Evolutionary conservation across 2,113 vertebrate species (phyloP).

Genomic region (Pholis gunnellus): DNA sequence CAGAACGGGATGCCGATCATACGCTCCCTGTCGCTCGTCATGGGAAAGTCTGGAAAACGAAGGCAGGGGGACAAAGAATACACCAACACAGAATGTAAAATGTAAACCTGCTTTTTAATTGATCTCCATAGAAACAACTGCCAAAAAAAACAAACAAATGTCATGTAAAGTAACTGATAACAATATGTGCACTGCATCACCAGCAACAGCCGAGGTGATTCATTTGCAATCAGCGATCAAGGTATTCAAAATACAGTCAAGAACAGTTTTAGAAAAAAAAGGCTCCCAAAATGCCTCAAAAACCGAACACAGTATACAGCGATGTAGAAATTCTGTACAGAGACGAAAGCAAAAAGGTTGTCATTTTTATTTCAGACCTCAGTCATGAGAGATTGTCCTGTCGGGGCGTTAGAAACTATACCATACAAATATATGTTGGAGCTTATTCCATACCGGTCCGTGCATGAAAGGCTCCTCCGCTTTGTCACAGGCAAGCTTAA

Average conservation of each 20-base stretch:
- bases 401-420: background rate
- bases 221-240: constrained; percentile 42
- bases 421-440: background rate
- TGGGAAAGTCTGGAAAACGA: background rate
- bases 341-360: constrained; percentile 69
- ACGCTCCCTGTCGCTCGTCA: background rate
- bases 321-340: constrained; percentile 50
- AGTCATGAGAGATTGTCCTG: background rate
- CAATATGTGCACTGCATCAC: constrained; percentile 79
- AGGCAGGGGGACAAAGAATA: background rate
- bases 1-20: background rate
- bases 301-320: constrained; percentile 86
- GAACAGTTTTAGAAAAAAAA: constrained; percentile 92
- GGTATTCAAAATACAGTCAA: constrained; percentile 86
- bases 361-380: background rate
- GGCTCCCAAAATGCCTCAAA: constrained; percentile 86
- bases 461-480: background rate
- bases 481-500: background rate
- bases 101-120: constrained; percentile 77
- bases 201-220: constrained; percentile 17
- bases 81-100: constrained; percentile 28
- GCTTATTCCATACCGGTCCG: background rate
- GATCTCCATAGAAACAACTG: constrained; percentile 85
- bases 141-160: constrained; percentile 83
- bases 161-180: constrained; percentile 23